Base-by-base conservation (phyloP, 2,888 invertebrate genomes). In the Polietes domitor region DNA sequence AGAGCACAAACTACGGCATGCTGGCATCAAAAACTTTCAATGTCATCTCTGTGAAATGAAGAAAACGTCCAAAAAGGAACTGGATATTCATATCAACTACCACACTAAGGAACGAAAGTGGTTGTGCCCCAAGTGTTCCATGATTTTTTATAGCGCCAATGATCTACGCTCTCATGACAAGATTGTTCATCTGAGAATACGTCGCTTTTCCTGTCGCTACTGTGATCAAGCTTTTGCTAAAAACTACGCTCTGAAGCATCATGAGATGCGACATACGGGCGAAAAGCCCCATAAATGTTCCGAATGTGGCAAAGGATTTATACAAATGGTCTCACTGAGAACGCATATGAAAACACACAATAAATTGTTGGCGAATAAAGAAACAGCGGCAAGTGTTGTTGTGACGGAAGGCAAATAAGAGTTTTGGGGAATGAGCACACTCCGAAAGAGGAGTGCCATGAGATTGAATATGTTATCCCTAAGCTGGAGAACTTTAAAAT, bases 21-120 rank as follows among this genome's bases (percentile, higher is more conserved):
- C 89, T 0, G 87, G 88, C 1, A 86, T 86, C 2, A 87, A 87
- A 68, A 85, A 88, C 0, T 87, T 87, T 24, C 87, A 88, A 2
- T 91, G 91, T 32, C 85, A 87, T 0, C 84, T 86, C 55, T 91
- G 91, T 72, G 89, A 88, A 0, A 86, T 88, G 4, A 85, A 86
- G n/a, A 88, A 89, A 41, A 85, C 83, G 1, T 87, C 87, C 0
- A 85, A 86, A 4, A 82, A 81, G 4, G 86, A 85, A 12, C 71
- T 90, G 2, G 75, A 81, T 2, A 83, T 80, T 2, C 91, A 91
- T 74, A 87, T 87, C 24, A 89, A 88, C 32, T 87, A 85, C 15
- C 88, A 88, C 28, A 87, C 88, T 0, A 88, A 86, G 24, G 86
- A 87, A 55, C 86, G 85, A 9, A 87, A 87, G 71, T 88, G 87